Conservation (phyloP, 2,797 vertebrate species). For the Scarus forsteni region DNA sequence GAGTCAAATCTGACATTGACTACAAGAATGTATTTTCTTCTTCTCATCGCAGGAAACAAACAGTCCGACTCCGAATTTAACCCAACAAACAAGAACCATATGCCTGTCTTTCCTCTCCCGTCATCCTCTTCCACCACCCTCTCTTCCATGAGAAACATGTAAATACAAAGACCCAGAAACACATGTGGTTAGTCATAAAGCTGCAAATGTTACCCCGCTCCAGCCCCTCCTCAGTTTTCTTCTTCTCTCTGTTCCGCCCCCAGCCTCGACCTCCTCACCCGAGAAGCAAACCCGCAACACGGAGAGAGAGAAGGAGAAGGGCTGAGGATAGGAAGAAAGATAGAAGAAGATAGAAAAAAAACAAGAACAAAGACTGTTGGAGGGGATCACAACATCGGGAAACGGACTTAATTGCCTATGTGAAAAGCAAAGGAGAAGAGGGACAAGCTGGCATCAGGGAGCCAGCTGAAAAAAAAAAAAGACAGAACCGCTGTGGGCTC, state of each 20-base stretch:
- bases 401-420: conserved; percentile 74
- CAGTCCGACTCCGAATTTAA: conserved; percentile 71
- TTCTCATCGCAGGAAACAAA: conserved; percentile 76
- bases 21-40: conserved; percentile 63
- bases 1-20: conserved; percentile 64
- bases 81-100: conserved; percentile 83
- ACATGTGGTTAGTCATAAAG: conserved; percentile 85
- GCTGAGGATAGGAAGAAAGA: conserved; percentile 10
- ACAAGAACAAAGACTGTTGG: conserved; percentile 67
- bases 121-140: conserved; percentile 69
- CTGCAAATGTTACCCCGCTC: conserved; percentile 63
- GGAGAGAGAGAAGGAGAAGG: conserved; percentile 42
- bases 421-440: conserved; percentile 69
- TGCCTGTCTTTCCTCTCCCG: conserved; percentile 73
- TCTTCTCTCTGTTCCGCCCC: conserved; percentile 61
- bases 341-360: conserved; percentile 62
- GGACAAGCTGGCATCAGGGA: conserved; percentile 68
- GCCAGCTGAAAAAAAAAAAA: conserved; percentile 33
- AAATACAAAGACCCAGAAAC: conserved; percentile 82
- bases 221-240: conserved; percentile 13
- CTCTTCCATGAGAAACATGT: conserved; percentile 84
- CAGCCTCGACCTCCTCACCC: conserved; percentile 72
- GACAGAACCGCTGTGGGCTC: conserved; percentile 52
- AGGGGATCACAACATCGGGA: conserved; percentile 69
- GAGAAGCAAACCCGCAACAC: conserved; percentile 69